Base-by-base conservation (phyloP, 2,888 invertebrate species). In the Mellilla xanthometata region DNA sequence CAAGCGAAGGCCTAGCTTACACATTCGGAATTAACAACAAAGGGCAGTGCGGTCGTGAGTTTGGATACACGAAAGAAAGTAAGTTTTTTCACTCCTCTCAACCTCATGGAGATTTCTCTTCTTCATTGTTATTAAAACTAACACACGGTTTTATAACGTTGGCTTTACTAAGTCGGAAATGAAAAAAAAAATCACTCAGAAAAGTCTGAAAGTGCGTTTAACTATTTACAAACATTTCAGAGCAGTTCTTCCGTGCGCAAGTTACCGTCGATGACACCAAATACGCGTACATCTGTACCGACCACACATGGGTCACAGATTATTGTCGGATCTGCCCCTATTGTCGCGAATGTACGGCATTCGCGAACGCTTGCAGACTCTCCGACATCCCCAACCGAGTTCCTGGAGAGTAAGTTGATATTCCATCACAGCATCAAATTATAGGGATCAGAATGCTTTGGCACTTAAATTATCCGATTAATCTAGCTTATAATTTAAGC, bases 21-120 rank as follows among this genome's bases (percentile, higher is more conserved):
- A 97, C 99, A 0, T 98, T 99, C 80, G 99, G 99, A 3, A 95
- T 99, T 51, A 99, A 99, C 81, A 99, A 99, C 76, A 97, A 98
- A 76, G 98, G 98, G 0, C 99, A 99, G 73, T 99, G 99, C 82
- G 99, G 99, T 2, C 90, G 98, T 53, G 96, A 96, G 62, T 96
- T 95, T 67, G 87, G 91, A 26, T 88, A 91, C 53, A 86, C 88
- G 9, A 91, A 91, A 75, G 93, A 93, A 74, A 92, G 92, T 90
- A 69, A 81, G 81, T 73, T 19, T 1, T 19, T 1, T 19, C 15
- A 1, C 1, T 4, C n/a, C 7, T n/a, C 2, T 11, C 2, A 28
- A 10, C 10, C 2, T 28, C 3, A 28, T 10, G 5, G 9, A 1
- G 4, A 5, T 5, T 19, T 19, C 15, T 19, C 2, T 19, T 1